Evolutionary conservation across 2,797 vertebrate genomes (phyloP).

Genomic region (Borostomias antarcticus): DNA sequence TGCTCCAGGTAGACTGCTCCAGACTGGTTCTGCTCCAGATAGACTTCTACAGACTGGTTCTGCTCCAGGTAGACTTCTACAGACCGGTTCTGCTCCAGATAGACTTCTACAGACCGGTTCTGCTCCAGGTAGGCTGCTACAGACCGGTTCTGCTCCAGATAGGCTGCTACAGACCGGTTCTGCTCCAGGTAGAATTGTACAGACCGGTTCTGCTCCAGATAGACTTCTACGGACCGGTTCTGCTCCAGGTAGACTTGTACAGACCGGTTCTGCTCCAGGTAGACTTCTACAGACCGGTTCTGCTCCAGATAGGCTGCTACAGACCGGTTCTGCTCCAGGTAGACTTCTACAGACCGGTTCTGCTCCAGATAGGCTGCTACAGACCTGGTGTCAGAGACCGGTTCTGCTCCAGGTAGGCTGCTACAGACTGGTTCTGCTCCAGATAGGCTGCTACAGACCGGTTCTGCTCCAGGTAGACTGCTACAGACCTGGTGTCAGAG

Average conservation of each 20-base stretch:
- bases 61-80: no score
- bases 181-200: no score
- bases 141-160: constrained; percentile 6
- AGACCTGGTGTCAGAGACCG: no score
- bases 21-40: constrained; percentile 6
- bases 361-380: no score
- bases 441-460: no score
- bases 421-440: constrained; percentile 10
- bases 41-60: constrained; percentile 16
- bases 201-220: constrained; percentile 6
- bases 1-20: no score
- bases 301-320: no score
- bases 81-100: constrained; percentile 6
- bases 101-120: constrained; percentile 16
- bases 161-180: constrained; percentile 16
- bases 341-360: constrained; percentile 16
- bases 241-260: no score
- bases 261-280: constrained; percentile 6
- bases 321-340: constrained; percentile 6
- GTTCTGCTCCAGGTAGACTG: background rate
- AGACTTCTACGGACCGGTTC: constrained; percentile 29
- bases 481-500: no score
- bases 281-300: constrained; percentile 16
- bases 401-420: background rate
- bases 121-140: no score